Evolutionary conservation across 2,797 vertebrate genomes (phyloP).

Genomic region (Coranthus polyacanthus): DNA sequence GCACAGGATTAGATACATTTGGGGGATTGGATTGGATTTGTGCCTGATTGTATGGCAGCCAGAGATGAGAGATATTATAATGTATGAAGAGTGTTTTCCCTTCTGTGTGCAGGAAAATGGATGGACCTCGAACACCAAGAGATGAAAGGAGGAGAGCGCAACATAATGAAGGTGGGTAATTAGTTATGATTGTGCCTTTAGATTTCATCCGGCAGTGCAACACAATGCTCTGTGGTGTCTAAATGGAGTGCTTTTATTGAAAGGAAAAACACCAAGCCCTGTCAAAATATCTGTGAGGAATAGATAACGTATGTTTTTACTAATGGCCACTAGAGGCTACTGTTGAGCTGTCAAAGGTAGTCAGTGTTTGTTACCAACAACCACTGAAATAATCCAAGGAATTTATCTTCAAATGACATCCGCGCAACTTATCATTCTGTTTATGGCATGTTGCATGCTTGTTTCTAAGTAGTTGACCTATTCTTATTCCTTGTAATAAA

Average conservation of each 20-base stretch:
- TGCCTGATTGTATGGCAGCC: conserved; percentile 51
- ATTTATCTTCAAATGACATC: conserved; percentile 19
- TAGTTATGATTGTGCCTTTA: conserved; percentile 61
- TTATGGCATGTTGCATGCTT: too few species aligned
- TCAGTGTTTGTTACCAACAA: background rate
- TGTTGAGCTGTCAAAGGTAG: conserved; percentile 64
- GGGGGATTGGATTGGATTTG: conserved; percentile 49
- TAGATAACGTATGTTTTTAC: background rate
- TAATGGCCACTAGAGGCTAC: conserved; percentile 68
- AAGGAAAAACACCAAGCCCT: conserved; percentile 39
- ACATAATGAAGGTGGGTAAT: conserved; percentile 92
- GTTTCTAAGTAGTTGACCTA: background rate
- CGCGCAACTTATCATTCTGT: too few species aligned
- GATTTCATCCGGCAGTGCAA: conserved; percentile 49
- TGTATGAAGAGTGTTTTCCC: conserved; percentile 62
- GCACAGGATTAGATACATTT: conserved; percentile 58
- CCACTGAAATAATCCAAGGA: conserved; percentile 14
- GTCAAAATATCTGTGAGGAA: conserved; percentile 45
- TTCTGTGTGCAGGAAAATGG: conserved; percentile 88
- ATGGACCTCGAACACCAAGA: conserved; percentile 89
- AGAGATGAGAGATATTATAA: conserved; percentile 55
- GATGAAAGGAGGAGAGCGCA: conserved; percentile 93
- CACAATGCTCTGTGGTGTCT: conserved; percentile 45
- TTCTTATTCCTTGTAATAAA: background rate
- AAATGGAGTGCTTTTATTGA: conserved; percentile 40